Percentiles rank a stretch among this genome's conserved stretches.
Evolutionary conservation across 1,140 invertebrate genomes (phyloP).

Genomic region (Oncopodura yosiiana): DNA sequence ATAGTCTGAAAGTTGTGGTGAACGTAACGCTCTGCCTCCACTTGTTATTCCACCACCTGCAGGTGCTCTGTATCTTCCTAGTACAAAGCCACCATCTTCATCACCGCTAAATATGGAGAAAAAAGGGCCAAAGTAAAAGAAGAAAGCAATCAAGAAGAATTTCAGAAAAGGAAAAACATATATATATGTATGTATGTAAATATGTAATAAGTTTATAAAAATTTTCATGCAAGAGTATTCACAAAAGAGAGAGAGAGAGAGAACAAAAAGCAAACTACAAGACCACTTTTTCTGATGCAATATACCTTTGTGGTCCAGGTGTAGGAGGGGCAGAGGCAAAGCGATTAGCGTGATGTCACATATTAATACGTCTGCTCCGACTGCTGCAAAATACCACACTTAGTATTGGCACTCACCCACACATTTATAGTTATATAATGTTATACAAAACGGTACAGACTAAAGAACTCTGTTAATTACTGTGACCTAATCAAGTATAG

Average conservation of each 20-base stretch:
- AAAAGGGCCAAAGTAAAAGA: too few species aligned
- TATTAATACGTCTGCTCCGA: constrained; percentile 34
- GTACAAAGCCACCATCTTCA: constrained; percentile 32
- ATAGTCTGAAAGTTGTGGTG: constrained; percentile 30
- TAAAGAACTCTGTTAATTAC: constrained; percentile 5
- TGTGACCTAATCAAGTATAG: too few species aligned
- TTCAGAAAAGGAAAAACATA: too few species aligned
- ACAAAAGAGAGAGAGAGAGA: neutral
- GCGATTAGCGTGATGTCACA: constrained; percentile 36
- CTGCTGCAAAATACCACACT: constrained; percentile 15
- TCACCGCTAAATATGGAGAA: constrained; percentile 29
- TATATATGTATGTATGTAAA: too few species aligned
- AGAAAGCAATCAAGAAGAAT: too few species aligned
- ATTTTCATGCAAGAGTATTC: neutral
- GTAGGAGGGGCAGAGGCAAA: constrained; percentile 34
- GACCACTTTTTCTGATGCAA: constrained; percentile 7
- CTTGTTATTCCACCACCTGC: too few species aligned
- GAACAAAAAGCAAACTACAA: neutral
- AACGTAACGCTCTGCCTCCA: constrained; percentile 19
- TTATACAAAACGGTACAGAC: constrained; percentile 4
- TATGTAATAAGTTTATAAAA: neutral
- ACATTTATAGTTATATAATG: neutral
- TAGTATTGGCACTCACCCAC: neutral
- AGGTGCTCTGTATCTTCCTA: constrained; percentile 33
- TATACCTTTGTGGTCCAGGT: constrained; percentile 33